Base-by-base conservation (phyloP, 1,140 invertebrate genomes). In the Marisa cornuarietis region DNA sequence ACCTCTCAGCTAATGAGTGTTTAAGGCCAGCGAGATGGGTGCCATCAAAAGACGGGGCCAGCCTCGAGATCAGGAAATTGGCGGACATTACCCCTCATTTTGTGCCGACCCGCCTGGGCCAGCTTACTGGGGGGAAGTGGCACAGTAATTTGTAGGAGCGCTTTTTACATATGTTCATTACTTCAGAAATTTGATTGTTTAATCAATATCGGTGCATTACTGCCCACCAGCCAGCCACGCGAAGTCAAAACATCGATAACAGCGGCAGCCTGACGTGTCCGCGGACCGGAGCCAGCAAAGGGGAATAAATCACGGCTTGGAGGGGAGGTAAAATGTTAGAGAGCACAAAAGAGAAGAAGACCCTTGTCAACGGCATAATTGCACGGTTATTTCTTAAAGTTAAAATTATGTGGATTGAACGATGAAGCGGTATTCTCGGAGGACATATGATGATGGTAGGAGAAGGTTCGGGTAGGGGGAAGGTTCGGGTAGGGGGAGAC, bases 101-200 rank as follows among this genome's bases (percentile, higher is more conserved):
- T 76, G 61, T 42, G 74, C 31, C 63, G 63, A 76, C 61, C 31
- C 51, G 74, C 52, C 61, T 63, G 61, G 58, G 24, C 54, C 22
- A 26, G 61, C 31, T 63, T 42, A 76, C 74, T 20, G n/a, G 31
- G 24, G 31, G 24, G 61, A 69, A 78, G 69, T 69, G 69, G 71
- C 69, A 69, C 66, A 69, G 61, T 78, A 78, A 78, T 78, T 78
- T 78, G 77, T 78, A 78, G 54, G 77, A 69, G 66, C 49, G 65
- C 66, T 58, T 69, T 71, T 78, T 78, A 78, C 77, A 78, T 78
- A 78, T 78, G 77, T 78, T 71, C 66, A 78, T 78, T 78, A 61
- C 77, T 26, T 78, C 31, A 31, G 42, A 24, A 52, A 78, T 58
- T 71, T 78, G 77, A 71, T 78, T 54, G 68, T 68, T 66, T 58